Evolutionary conservation across 23 tunicate genomes (phyloP).

Genomic region (Corella eumyota): DNA sequence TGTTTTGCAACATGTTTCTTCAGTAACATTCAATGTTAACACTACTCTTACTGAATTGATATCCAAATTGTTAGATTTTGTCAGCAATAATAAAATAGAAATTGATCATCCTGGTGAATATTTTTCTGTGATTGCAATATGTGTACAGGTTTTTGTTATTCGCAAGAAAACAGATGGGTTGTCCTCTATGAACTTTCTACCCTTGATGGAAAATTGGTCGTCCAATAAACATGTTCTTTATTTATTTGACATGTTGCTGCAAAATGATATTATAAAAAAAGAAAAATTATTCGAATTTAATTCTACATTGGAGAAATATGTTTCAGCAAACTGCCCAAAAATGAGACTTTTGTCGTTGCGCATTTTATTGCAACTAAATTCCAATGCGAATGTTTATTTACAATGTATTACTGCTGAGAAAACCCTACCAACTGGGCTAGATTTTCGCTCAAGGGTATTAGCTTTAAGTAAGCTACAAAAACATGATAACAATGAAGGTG

Average conservation of each 20-base stretch:
- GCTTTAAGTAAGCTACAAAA: constrained; percentile 28
- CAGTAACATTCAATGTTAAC: no score
- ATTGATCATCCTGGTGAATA: no score
- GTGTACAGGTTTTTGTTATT: no score
- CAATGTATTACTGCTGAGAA: constrained; percentile 25
- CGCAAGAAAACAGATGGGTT: no score
- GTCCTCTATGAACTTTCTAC: no score
- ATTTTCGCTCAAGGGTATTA: constrained; percentile 18
- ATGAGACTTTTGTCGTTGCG: constrained; percentile 15
- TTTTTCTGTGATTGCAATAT: constrained; percentile 1
- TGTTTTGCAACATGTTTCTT: constrained; percentile 11
- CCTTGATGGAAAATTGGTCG: neutral
- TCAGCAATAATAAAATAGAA: no score
- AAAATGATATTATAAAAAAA: no score
- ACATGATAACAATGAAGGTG: constrained; percentile 3
- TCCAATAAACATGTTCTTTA: constrained; percentile 1
- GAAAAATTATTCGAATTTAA: no score
- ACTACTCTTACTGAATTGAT: no score
- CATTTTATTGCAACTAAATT: constrained; percentile 17
- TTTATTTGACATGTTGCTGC: neutral
- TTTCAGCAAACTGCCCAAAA: constrained; percentile 8
- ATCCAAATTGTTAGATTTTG: no score
- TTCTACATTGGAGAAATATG: constrained; percentile 18
- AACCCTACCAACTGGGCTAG: constrained; percentile 35
- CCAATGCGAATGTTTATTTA: constrained; percentile 5